phyloP scores from a whole-genome alignment of 2,888 invertebrate species.

The Lucinisca nassula region DNA sequence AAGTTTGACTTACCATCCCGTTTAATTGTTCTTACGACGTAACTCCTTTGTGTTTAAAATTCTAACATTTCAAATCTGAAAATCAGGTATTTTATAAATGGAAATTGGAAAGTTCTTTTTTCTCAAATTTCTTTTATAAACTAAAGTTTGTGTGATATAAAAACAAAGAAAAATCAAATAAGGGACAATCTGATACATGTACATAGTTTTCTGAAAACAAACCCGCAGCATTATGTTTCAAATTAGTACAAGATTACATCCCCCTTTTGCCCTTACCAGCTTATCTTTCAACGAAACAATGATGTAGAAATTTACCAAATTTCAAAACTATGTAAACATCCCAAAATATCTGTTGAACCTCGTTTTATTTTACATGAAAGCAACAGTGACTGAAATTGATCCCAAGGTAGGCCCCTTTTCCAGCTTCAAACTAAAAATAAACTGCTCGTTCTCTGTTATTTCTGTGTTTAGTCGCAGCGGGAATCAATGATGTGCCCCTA shows the following conservation, averaged over 20 bases:
- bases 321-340: conserved; percentile 11
- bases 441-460: conserved; percentile 49
- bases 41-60: conserved; percentile 1
- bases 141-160: background rate
- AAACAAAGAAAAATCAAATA: background rate
- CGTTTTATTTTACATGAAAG: conserved; percentile 27
- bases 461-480: conserved; percentile 52
- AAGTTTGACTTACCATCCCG: background rate
- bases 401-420: conserved; percentile 58
- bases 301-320: conserved; percentile 4
- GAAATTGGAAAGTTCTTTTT: background rate
- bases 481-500: conserved; percentile 47
- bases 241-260: background rate
- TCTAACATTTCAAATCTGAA: background rate
- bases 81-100: background rate
- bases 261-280: background rate
- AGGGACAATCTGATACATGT: background rate
- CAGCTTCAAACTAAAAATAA: conserved; percentile 54
- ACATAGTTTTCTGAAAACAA: background rate
- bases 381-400: conserved; percentile 37
- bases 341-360: conserved; percentile 4
- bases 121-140: background rate
- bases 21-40: background rate
- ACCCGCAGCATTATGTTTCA: background rate
- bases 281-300: background rate